Percentiles rank a stretch among this genome's conserved stretches.
Evolutionary conservation across 2,113 vertebrate genomes (phyloP).

Genomic region (Rhegmatorhina hoffmannsi): DNA sequence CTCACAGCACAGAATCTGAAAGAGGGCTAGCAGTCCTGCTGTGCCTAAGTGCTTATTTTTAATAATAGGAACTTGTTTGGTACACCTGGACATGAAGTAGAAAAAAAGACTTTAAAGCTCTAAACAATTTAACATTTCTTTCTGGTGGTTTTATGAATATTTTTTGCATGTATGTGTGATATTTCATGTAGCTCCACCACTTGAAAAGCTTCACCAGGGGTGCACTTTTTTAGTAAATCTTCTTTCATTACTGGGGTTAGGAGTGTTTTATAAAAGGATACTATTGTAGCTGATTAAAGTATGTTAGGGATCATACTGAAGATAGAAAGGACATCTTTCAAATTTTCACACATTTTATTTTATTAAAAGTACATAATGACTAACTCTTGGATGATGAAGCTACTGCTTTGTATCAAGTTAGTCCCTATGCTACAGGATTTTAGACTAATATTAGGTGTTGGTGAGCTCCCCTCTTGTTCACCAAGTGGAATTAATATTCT

Average conservation of each 20-base stretch:
- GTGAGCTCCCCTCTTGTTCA: neutral
- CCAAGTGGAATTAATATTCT: neutral
- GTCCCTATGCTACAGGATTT: neutral
- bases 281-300: neutral
- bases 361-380: neutral
- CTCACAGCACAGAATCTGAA: neutral
- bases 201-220: constrained; percentile 9
- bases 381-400: neutral
- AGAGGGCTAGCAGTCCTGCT: constrained; percentile 44
- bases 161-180: neutral
- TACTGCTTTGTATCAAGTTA: neutral
- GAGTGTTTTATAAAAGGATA: neutral
- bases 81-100: constrained; percentile 50
- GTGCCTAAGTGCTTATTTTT: constrained; percentile 36
- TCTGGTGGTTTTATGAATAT: neutral
- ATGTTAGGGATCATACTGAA: neutral
- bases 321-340: neutral
- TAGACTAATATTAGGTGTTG: neutral
- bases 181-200: neutral
- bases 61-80: constrained; percentile 50
- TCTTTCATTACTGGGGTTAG: neutral
- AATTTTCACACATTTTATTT: neutral
- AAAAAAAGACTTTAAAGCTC: constrained; percentile 27
- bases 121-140: constrained; percentile 44
- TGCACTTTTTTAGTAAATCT: neutral